Evolutionary conservation across 2,888 invertebrate species (phyloP).

Genomic region (Caenorhabditis afra): DNA sequence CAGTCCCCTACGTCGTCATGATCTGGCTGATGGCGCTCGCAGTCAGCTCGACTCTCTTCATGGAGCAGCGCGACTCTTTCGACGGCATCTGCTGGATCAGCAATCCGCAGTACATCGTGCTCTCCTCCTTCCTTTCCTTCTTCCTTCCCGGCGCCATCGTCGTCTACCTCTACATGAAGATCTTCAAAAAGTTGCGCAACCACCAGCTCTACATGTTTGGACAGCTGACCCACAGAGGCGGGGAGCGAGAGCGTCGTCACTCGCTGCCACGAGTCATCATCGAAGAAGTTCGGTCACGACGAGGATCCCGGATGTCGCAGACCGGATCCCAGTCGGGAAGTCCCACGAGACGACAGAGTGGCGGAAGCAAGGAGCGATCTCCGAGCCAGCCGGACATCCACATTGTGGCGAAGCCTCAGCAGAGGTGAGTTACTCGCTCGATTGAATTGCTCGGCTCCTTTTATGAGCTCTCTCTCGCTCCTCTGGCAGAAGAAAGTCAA

Average conservation of each 20-base stretch:
- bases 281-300: conserved; percentile 71
- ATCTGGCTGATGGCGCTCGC: conserved; percentile 74
- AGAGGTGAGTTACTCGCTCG: conserved; percentile 61
- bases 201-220: conserved; percentile 75
- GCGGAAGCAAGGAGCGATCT: conserved; percentile 69
- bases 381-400: conserved; percentile 75
- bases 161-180: conserved; percentile 73
- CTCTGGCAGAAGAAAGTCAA: conserved; percentile 34
- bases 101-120: conserved; percentile 73
- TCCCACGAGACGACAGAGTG: conserved; percentile 67
- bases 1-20: conserved; percentile 69
- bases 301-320: conserved; percentile 71
- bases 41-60: conserved; percentile 69
- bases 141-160: conserved; percentile 73
- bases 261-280: conserved; percentile 73
- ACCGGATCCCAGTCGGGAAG: conserved; percentile 69
- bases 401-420: conserved; percentile 65
- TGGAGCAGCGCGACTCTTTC: conserved; percentile 61
- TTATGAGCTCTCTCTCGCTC: conserved; percentile 39
- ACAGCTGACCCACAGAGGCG: conserved; percentile 61
- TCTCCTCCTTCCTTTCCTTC: conserved; percentile 73
- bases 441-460: conserved; percentile 39
- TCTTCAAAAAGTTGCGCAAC: conserved; percentile 70
- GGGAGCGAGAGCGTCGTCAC: conserved; percentile 57
- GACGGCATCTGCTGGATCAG: conserved; percentile 73